A percentile compares a stretch with the other conserved stretches of the same genome.
Conservation (phyloP, 2,888 invertebrate genomes). For the Dilophus febrilis region DNA sequence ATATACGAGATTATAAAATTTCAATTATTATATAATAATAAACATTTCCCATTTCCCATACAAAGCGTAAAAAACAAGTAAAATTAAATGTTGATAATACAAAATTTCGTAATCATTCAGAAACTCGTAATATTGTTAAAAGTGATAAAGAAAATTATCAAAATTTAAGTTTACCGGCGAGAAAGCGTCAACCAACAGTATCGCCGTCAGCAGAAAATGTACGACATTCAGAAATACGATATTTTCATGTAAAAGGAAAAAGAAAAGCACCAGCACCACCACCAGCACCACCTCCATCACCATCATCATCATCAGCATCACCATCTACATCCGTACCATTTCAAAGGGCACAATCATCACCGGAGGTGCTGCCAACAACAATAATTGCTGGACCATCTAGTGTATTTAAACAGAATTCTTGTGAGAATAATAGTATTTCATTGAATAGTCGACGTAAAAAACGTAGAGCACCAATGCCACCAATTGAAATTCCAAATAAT, state of each 20-base stretch:
- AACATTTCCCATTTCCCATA: too few relatives aligned
- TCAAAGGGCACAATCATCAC: not conserved
- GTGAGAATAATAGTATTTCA: not conserved
- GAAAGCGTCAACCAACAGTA: too few relatives aligned
- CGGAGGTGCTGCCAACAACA: not conserved
- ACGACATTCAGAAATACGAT: constrained; percentile 15
- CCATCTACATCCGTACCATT: not conserved
- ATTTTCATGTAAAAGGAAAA: constrained; percentile 56
- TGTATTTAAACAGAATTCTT: not conserved
- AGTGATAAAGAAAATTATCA: too few relatives aligned
- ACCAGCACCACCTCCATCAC: constrained; percentile 12
- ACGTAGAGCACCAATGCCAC: constrained; percentile 40
- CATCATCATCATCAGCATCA: not conserved
- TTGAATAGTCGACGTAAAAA: constrained; percentile 22
- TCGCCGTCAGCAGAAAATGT: too few relatives aligned
- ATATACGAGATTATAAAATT: too few relatives aligned
- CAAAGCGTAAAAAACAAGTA: too few relatives aligned
- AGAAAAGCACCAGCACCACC: constrained; percentile 57
- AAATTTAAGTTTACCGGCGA: too few relatives aligned
- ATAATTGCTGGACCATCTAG: too few relatives aligned
- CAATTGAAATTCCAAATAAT: constrained; percentile 16
- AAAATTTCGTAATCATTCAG: too few relatives aligned
- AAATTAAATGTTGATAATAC: too few relatives aligned
- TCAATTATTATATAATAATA: too few relatives aligned
- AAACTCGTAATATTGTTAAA: too few relatives aligned